Conservation (phyloP, 2,797 vertebrate genomes). For the Leuciscus waleckii region DNA sequence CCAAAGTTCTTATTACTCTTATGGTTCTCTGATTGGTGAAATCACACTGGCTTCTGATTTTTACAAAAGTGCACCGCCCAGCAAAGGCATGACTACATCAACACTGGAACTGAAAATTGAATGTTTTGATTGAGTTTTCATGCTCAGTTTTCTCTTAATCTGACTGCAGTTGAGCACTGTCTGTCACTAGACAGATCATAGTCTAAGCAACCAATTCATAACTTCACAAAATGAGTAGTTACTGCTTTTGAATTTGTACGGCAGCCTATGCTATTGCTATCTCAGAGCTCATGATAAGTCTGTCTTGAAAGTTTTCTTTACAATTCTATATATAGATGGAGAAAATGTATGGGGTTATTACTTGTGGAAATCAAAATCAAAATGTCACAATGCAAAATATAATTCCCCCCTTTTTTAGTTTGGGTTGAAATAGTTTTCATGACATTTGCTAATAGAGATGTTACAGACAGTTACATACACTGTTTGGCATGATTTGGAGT, state of each 20-base stretch:
- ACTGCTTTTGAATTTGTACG: neutral
- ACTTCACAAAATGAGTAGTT: neutral
- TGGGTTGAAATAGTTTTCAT: neutral
- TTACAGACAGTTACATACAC: constrained; percentile 52
- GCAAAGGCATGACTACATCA: neutral
- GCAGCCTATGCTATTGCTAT: neutral
- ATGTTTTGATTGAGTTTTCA: neutral
- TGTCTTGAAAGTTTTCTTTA: neutral
- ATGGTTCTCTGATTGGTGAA: neutral
- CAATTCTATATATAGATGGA: neutral
- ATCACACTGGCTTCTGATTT: neutral
- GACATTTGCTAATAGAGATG: neutral
- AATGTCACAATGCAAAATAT: constrained; percentile 3
- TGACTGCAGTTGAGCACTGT: neutral
- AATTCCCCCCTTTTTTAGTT: neutral
- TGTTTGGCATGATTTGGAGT: constrained; percentile 73
- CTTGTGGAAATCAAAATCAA: neutral
- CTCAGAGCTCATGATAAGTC: neutral
- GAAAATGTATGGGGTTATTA: neutral
- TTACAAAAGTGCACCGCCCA: neutral
- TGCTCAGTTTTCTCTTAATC: neutral
- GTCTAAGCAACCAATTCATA: neutral
- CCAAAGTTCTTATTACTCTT: neutral
- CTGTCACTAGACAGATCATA: neutral
- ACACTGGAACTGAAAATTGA: neutral